phyloP scores from a whole-genome alignment of 2,113 vertebrate species.

The Conger conger region DNA sequence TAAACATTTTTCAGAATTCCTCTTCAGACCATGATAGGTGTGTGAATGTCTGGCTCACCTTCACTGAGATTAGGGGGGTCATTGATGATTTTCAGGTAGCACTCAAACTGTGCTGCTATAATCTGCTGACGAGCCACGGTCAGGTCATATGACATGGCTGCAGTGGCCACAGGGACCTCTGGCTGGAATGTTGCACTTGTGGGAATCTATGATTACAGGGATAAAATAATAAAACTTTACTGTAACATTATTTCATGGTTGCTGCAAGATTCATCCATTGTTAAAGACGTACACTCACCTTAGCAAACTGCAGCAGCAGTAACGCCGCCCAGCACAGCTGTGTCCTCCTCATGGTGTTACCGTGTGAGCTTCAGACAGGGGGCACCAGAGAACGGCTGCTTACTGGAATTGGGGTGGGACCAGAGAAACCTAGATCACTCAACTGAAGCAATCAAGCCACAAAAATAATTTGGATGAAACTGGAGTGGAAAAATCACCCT shows the following conservation, averaged over 20 bases:
- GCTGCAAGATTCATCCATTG: neutral
- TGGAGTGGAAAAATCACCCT: too few relatives aligned
- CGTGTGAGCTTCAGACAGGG: constrained; percentile 23
- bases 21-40: too few relatives aligned
- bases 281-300: constrained; percentile 50
- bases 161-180: constrained; percentile 23
- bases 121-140: constrained; percentile 51
- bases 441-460: too few relatives aligned
- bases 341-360: constrained; percentile 59
- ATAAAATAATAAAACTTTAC: neutral
- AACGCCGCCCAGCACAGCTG: constrained; percentile 46
- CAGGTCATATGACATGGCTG: neutral
- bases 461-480: too few relatives aligned
- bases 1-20: too few relatives aligned
- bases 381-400: constrained; percentile 23
- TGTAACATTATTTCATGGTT: neutral
- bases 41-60: constrained; percentile 46
- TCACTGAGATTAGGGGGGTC: constrained; percentile 54
- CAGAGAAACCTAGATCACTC: too few relatives aligned
- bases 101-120: constrained; percentile 73
- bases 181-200: constrained; percentile 7
- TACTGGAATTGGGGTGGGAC: too few relatives aligned
- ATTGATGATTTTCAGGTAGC: constrained; percentile 71
- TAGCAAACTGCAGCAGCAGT: constrained; percentile 43
- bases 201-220: neutral